These are phyloP conservation scores for Drosophila obscura DNA, from an alignment of 1,140 invertebrate genomes.

Conservation along the genomic window DNA sequence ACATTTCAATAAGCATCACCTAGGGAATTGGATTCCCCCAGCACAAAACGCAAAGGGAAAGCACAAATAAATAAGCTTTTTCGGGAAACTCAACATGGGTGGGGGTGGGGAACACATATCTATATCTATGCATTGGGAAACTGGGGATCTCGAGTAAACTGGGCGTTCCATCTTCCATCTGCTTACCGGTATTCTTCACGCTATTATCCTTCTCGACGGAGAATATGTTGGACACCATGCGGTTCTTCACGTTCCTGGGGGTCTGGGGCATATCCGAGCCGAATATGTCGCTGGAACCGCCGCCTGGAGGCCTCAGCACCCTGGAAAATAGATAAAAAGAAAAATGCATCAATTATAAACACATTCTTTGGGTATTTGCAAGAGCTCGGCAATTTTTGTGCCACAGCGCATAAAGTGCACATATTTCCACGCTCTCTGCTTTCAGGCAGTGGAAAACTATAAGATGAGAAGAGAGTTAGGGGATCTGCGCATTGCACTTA, in stretches of 20 bases:
- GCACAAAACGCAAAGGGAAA: slow-evolving; percentile 3
- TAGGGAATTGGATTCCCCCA: slow-evolving; percentile 7
- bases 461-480: background rate
- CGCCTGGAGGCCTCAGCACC: slow-evolving; percentile 86
- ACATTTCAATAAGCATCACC: slow-evolving; percentile 45
- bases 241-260: slow-evolving; percentile 80
- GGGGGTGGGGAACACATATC: slow-evolving; percentile 1
- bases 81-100: background rate
- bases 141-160: too few relatives aligned
- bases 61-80: slow-evolving; percentile 21
- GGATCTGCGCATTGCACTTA: slow-evolving; percentile 43
- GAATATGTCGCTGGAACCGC: slow-evolving; percentile 86
- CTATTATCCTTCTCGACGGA: slow-evolving; percentile 71
- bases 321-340: slow-evolving; percentile 72
- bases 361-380: slow-evolving; percentile 17
- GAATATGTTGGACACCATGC: slow-evolving; percentile 83
- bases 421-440: slow-evolving; percentile 53
- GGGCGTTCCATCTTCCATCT: too few relatives aligned
- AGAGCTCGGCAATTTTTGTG: slow-evolving; percentile 45
- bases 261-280: slow-evolving; percentile 77
- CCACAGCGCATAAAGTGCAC: slow-evolving; percentile 48
- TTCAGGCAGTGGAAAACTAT: too few relatives aligned
- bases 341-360: slow-evolving; percentile 37
- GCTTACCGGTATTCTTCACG: slow-evolving; percentile 82
- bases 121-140: background rate